Conservation (phyloP, 1,140 invertebrate species). For the Idris sp. region DNA sequence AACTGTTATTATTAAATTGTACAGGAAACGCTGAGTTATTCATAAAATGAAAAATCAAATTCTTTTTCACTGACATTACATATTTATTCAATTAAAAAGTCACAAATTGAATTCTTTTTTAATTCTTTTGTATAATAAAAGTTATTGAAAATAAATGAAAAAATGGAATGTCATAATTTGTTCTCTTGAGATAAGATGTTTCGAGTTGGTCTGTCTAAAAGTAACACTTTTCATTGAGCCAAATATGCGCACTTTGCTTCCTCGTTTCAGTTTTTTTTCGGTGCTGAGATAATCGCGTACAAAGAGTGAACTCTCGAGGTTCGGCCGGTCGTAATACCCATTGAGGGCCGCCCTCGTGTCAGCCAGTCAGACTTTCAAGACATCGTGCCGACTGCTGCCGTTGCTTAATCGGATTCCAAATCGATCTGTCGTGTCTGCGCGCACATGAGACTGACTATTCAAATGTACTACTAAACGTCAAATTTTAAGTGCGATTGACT, state of each 20-base stretch:
- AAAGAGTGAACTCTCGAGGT: slow-evolving; percentile 48
- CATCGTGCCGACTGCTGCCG: slow-evolving; percentile 40
- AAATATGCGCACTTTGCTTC: slow-evolving; percentile 33
- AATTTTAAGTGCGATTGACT: no score
- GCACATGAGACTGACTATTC: slow-evolving; percentile 34
- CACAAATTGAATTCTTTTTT: no score
- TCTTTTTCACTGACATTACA: no score
- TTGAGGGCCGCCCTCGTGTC: slow-evolving; percentile 41
- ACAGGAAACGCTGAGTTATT: no score
- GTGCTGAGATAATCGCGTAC: slow-evolving; percentile 45
- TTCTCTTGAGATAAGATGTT: no score
- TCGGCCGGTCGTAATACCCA: slow-evolving; percentile 36
- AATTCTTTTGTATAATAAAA: no score
- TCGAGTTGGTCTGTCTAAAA: no score
- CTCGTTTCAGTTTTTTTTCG: slow-evolving; percentile 40
- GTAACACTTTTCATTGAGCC: slow-evolving; percentile 5
- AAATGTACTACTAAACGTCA: not conserved
- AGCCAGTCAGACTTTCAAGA: slow-evolving; percentile 40
- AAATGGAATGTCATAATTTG: no score
- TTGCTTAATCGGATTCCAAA: slow-evolving; percentile 55
- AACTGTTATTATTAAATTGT: no score
- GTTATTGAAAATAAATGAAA: no score
- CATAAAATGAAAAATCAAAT: no score
- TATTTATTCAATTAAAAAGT: no score
- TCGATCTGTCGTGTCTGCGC: slow-evolving; percentile 54